Evolutionary conservation across 2,113 vertebrate genomes (phyloP), one percentile per base, ranked within the genome.

Genomic region (Amia ocellicauda): DNA sequence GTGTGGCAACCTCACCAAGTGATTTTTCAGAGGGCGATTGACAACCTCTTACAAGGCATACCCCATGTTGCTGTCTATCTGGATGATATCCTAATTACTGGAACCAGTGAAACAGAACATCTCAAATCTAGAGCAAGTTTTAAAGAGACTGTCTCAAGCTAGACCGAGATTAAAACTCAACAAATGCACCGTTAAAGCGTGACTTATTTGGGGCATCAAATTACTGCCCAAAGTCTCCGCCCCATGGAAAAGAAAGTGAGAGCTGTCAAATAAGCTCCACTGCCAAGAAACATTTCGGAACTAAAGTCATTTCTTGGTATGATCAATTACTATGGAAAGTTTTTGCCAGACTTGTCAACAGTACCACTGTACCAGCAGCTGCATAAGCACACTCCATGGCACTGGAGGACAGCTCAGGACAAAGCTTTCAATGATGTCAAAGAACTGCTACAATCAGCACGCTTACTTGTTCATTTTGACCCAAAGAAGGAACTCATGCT

Each of bases 1-100:
- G 17, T 55, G 58, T 68, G 49, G 47, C 51, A 2, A 65, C 57
- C 13, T 65, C 62, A 22, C 69, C 31, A n/a, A 0, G 57, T 51
- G 28, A 66, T 66, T 57, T 70, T 70, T 31, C 63, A 66, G 36
- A 49, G 69, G n/a, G 57, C 58, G 26, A 66, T 69, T 62, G 62
- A 69, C 17, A 69, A n/a, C 24, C 10, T 60, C 11, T 13, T 69
- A 36, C 62, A 53, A n/a, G 43, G 59, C 8, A 70, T 70, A 51
- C 52, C 63, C 14, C 59, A 70, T 26, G 43, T 66, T 5, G 52
- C 29, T n/a, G 62, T 54, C 11, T 58, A 62, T 28, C 49, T 70
- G 7, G 45, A 70, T 22, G 28, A 66, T 27, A 58, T 66, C 4
- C 16, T 62, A n/a, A 20, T 70, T 20, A 70, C 41, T 49, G 69